Evolutionary conservation across 2,113 vertebrate genomes (phyloP), one percentile per base, ranked within the genome.

Genomic region (Reinhardtius hippoglossoides): DNA sequence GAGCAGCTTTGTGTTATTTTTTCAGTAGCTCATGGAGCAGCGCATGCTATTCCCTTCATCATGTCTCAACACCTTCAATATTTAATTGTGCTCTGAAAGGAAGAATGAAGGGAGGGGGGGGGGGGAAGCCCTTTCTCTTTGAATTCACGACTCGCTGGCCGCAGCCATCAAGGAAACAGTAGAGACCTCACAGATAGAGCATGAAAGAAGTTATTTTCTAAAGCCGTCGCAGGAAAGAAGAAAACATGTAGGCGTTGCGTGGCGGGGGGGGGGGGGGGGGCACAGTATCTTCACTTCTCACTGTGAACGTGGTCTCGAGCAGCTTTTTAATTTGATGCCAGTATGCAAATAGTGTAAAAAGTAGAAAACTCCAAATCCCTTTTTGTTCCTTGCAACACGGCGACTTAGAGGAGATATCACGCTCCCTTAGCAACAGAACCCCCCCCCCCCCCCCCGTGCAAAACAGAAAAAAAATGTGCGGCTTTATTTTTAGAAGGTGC

Each of bases 401-500:
- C 14, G 40, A 83, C 69, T 83, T 71, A 6, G 48, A 85, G 73
- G 75, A 83, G 80, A 74, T 77, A 76, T 61, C 27, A 23, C 58
- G 61, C 77, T 82, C 78, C 83, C 89, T 86, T 81, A 76, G 86
- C 85, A 90, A 91, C 89, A 87, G 54, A 80, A 71, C 20, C 26
- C 63, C 35, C 67, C 67, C 1, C 27, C 35, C 50, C 18, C 40
- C 54, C 12, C 24, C 58, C 14, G n/a, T 44, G 5, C 15, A 50
- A 52, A 74, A 54, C 42, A 24, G 23, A 16, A 14, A 20, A 63
- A 60, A 78, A 26, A 26, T 13, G 58, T 73, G 63, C 4, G 15
- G 23, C 63, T 87, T 82, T 92, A 92, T 92, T 92, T 92, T 89
- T 90, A 91, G 90, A 90, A 87, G 83, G 89, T 76, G 86, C 80